Evolutionary conservation across 2,888 invertebrate species (phyloP).

Genomic region (Drepana falcataria): DNA sequence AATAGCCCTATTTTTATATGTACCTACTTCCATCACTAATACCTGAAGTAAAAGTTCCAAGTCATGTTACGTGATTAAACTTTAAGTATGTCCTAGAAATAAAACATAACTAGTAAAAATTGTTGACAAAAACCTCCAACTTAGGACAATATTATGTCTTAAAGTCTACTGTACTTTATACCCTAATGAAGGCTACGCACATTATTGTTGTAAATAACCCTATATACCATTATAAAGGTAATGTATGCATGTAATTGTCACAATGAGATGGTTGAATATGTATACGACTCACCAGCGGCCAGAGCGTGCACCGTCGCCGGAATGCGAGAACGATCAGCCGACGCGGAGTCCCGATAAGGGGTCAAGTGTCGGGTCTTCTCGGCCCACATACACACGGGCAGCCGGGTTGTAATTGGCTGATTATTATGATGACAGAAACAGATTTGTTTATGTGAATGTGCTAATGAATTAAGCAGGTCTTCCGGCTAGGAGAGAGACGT

Average conservation of each 20-base stretch:
- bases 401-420: neutral
- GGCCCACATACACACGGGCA: neutral
- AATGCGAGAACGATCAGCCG: conserved; percentile 1
- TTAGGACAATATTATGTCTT: too few species aligned
- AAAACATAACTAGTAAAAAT: too few species aligned
- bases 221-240: neutral
- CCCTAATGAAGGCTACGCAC: too few species aligned
- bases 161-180: too few species aligned
- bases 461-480: neutral
- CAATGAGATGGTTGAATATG: too few species aligned
- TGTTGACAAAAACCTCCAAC: too few species aligned
- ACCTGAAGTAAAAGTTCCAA: too few species aligned
- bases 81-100: too few species aligned
- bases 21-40: too few species aligned
- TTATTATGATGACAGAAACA: neutral
- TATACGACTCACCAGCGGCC: neutral
- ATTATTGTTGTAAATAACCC: too few species aligned
- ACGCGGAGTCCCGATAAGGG: conserved; percentile 18
- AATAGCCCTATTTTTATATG: too few species aligned
- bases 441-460: neutral
- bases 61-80: too few species aligned
- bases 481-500: neutral
- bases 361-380: conserved; percentile 24
- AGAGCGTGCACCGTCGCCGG: neutral
- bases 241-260: neutral